Conservation (phyloP, 2,888 invertebrate genomes). For the Colostygia pectinataria region DNA sequence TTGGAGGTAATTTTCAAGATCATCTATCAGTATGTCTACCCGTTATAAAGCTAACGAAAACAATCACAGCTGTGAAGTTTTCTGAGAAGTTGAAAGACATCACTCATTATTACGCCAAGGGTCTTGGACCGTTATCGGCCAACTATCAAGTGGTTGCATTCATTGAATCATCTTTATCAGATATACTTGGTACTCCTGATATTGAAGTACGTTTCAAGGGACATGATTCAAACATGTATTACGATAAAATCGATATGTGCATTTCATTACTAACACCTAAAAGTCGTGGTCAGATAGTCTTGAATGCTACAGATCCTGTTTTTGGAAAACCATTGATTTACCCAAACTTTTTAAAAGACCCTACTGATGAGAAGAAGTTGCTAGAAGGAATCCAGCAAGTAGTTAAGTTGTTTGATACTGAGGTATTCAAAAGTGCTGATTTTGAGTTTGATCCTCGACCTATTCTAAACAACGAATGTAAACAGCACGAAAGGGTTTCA, state of each 20-base stretch:
- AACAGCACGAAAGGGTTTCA: conserved; percentile 64
- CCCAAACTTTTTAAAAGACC: conserved; percentile 70
- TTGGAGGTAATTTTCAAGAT: conserved; percentile 76
- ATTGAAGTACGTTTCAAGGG: conserved; percentile 74
- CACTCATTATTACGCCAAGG: conserved; percentile 67
- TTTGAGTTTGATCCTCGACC: conserved; percentile 69
- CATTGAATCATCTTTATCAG: conserved; percentile 65
- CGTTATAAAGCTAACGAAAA: conserved; percentile 65
- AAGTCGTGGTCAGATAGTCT: conserved; percentile 69
- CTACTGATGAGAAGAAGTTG: conserved; percentile 63
- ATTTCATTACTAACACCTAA: conserved; percentile 69
- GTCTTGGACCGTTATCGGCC: conserved; percentile 69
- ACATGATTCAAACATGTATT: conserved; percentile 76
- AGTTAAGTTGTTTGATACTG: conserved; percentile 73
- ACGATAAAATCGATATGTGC: conserved; percentile 71
- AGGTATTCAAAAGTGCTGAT: conserved; percentile 65
- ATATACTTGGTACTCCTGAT: conserved; percentile 68
- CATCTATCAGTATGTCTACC: conserved; percentile 74
- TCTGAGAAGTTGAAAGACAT: conserved; percentile 71
- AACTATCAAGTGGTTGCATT: conserved; percentile 75
- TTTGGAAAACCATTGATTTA: conserved; percentile 72
- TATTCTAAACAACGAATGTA: conserved; percentile 70
- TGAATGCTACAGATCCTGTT: conserved; percentile 66
- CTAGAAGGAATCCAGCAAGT: conserved; percentile 70
- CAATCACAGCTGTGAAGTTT: conserved; percentile 62